Base-by-base conservation (phyloP, 1,140 invertebrate genomes). In the Penaeus vannamei region DNA sequence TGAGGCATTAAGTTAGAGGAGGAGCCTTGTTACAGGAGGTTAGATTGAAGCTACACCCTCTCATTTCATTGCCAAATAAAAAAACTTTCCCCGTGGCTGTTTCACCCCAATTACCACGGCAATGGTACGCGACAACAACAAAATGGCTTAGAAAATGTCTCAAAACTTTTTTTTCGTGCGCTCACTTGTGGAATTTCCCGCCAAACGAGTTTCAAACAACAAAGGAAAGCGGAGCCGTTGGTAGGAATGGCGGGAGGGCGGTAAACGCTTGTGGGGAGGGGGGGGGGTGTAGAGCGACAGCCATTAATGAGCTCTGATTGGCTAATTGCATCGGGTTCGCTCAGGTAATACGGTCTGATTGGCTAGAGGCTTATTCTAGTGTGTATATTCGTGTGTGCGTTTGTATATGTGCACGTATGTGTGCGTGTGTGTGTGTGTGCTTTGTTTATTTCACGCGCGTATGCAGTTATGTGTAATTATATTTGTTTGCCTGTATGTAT, bases 131-230 rank as follows among this genome's bases (percentile, higher is more conserved):
- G 79, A 81, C 79, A 81, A 81, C 79, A 81, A 81, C 79, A 81
- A 81, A 81, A 81, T 26, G 79, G 46, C 46, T 81, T 59, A 81
- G 46, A 81, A 81, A 81, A 81, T 59, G 46, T 81, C 79, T 36
- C 26, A 59, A 81, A 81, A 46, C 53, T 53, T 53, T 53, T 53
- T 42, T 53, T 53, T 23, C 79, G 7, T 12, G 79, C 79, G 79
- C 60, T 81, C 79, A 81, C 79, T 81, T 81, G 79, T 81, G 79
- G 79, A 81, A 81, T 81, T 81, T 81, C 79, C 79, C 79, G 79
- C 79, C 26, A 81, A 59, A 81, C 79, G 79, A 81, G 79, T 59
- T 53, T 59, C 46, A 36, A 60, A 81, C 79, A 81, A 81, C 79
- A 81, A 81, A 81, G 79, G 79, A 81, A 53, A 53, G 53, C 53